phyloP scores from a whole-genome alignment of 2,113 vertebrate genomes.

The Centropus unirufus region DNA sequence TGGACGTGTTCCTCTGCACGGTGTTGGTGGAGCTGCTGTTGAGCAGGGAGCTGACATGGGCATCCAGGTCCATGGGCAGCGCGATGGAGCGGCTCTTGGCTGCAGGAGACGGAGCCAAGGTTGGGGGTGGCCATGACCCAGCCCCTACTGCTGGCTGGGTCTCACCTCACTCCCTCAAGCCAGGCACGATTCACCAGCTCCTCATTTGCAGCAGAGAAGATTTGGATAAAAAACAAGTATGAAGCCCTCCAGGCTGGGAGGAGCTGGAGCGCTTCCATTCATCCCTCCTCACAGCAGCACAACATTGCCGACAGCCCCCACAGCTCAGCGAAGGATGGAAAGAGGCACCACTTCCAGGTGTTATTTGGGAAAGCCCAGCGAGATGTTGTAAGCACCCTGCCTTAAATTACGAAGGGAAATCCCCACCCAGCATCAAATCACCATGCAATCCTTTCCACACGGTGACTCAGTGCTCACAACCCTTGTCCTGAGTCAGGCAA shows the following conservation, averaged over 20 bases:
- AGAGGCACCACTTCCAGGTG: background rate
- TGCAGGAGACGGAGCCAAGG: conserved; percentile 11
- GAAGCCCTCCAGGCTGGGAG: accelerated
- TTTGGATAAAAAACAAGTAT: background rate
- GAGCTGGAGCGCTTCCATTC: background rate
- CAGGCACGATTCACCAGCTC: background rate
- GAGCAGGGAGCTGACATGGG: conserved; percentile 86
- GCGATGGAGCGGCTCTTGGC: conserved; percentile 90
- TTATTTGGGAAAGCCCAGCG: background rate
- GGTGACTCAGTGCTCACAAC: conserved; percentile 30
- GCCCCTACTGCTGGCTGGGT: background rate
- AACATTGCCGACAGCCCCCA: background rate
- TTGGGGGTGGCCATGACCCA: background rate
- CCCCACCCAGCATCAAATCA: conserved; percentile 7
- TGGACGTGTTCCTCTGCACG: conserved; percentile 80
- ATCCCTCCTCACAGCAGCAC: background rate
- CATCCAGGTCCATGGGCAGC: conserved; percentile 89
- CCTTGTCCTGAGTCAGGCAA: background rate
- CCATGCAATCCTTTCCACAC: background rate
- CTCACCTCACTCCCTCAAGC: background rate
- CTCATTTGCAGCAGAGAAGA: background rate
- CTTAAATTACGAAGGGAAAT: conserved; percentile 20
- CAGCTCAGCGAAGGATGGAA: accelerated
- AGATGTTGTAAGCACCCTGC: background rate
- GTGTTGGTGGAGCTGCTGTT: conserved; percentile 78